Percentiles rank a stretch among this genome's conserved stretches.
phyloP scores from a whole-genome alignment of 64 coral and sea anemone genomes.

The Catalaphyllia jardinei region DNA sequence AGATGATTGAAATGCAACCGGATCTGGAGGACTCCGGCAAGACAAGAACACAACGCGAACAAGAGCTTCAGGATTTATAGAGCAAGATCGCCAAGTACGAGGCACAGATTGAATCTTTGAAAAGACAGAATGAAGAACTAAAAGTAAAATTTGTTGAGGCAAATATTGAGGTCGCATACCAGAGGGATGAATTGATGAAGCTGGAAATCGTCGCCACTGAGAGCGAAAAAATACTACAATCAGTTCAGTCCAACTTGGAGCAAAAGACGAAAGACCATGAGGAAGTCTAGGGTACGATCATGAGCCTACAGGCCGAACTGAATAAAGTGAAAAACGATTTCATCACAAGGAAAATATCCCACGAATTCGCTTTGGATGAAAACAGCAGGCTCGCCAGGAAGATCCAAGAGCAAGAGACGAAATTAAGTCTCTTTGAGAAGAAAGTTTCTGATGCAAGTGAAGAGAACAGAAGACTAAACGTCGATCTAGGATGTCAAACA shows the following conservation, averaged over 20 bases:
- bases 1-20: conserved; percentile 4
- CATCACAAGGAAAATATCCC: conserved; percentile 28
- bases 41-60: background rate
- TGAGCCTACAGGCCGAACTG: conserved; percentile 5
- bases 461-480: background rate
- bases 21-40: conserved; percentile 29
- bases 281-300: background rate
- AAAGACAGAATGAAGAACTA: conserved; percentile 21
- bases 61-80: conserved; percentile 6
- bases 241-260: background rate
- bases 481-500: background rate
- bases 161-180: conserved; percentile 10
- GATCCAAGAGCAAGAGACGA: conserved; percentile 26
- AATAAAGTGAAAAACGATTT: conserved; percentile 40
- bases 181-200: conserved; percentile 29
- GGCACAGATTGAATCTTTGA: conserved; percentile 4
- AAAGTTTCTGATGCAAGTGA: conserved; percentile 3
- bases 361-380: conserved; percentile 31
- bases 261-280: conserved; percentile 5
- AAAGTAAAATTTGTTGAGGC: conserved; percentile 27
- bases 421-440: conserved; percentile 6
- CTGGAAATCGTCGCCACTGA: conserved; percentile 32
- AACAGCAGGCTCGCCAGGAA: conserved; percentile 17
- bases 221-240: background rate
- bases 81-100: conserved; percentile 32